These are phyloP conservation scores for Xylocampa areola DNA, from an alignment of 2,888 invertebrate species.

Conservation along the genomic window DNA sequence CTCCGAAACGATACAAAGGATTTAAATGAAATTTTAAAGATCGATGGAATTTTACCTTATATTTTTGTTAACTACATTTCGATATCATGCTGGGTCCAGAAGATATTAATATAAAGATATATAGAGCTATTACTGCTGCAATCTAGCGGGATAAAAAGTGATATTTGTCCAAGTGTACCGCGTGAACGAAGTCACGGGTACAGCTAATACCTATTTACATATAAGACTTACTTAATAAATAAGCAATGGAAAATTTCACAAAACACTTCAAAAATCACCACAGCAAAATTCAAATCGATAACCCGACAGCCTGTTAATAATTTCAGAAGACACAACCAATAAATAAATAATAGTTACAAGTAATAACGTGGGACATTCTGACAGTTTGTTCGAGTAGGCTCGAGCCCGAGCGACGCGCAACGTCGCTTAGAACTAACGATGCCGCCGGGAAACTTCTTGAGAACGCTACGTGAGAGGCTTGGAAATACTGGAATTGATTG, in stretches of 20 bases:
- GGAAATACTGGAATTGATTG: constrained; percentile 43
- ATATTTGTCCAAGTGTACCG: too few species aligned
- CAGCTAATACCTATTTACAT: not conserved
- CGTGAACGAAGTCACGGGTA: too few species aligned
- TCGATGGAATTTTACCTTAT: too few species aligned
- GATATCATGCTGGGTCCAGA: too few species aligned
- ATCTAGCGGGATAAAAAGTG: too few species aligned
- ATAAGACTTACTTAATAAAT: not conserved
- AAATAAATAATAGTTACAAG: constrained; percentile 31
- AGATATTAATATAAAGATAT: too few species aligned
- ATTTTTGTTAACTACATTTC: too few species aligned
- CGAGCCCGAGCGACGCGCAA: not conserved
- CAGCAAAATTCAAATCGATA: constrained; percentile 11
- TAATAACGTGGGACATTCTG: constrained; percentile 1
- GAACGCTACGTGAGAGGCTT: constrained; percentile 3
- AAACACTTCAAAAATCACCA: too few species aligned
- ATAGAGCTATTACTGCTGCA: too few species aligned
- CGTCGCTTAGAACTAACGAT: constrained; percentile 10
- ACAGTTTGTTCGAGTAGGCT: not conserved
- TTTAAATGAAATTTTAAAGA: too few species aligned
- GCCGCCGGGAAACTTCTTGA: constrained; percentile 7
- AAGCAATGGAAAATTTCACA: not conserved
- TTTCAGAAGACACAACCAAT: constrained; percentile 43
- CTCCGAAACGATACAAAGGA: too few species aligned
- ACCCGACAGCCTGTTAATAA: constrained; percentile 34